A percentile compares a stretch with the other conserved stretches of the same genome.
Conservation (phyloP, 2,113 vertebrate species). For the Dendropsophus ebraccatus region DNA sequence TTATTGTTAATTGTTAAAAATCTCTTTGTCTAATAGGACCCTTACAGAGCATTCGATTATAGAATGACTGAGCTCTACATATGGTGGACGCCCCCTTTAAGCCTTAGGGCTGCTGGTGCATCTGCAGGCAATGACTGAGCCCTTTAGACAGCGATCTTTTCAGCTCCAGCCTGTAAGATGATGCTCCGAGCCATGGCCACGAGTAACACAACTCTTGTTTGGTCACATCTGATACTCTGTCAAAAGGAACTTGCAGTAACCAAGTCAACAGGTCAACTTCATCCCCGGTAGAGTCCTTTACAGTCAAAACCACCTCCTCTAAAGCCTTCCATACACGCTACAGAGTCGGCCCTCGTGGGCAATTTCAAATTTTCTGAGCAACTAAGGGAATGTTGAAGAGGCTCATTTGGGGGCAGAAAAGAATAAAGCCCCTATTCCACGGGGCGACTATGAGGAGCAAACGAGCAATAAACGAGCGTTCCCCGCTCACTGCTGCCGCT, state of each 20-base stretch:
- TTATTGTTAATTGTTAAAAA: too few relatives aligned
- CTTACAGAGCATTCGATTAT: too few relatives aligned
- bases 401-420: too few relatives aligned
- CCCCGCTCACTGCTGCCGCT: too few relatives aligned
- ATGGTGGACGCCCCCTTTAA: neutral
- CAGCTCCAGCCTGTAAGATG: conserved; percentile 24
- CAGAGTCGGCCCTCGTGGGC: too few relatives aligned
- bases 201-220: conserved; percentile 62
- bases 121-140: neutral
- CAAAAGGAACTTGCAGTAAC: conserved; percentile 27
- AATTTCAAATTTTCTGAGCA: too few relatives aligned
- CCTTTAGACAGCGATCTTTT: neutral
- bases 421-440: too few relatives aligned
- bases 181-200: conserved; percentile 16
- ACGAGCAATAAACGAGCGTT: too few relatives aligned
- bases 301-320: neutral
- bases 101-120: neutral
- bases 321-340: neutral
- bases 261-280: conserved; percentile 14
- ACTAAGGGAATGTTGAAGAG: too few relatives aligned
- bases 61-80: neutral
- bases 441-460: too few relatives aligned
- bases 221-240: conserved; percentile 52
- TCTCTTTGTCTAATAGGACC: too few relatives aligned
- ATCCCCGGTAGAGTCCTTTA: neutral